A percentile compares a stretch with the other conserved stretches of the same genome.
Conservation (phyloP, 37 sponge, comb jelly and placozoan species). For the Aphrocallistes beatrix region DNA sequence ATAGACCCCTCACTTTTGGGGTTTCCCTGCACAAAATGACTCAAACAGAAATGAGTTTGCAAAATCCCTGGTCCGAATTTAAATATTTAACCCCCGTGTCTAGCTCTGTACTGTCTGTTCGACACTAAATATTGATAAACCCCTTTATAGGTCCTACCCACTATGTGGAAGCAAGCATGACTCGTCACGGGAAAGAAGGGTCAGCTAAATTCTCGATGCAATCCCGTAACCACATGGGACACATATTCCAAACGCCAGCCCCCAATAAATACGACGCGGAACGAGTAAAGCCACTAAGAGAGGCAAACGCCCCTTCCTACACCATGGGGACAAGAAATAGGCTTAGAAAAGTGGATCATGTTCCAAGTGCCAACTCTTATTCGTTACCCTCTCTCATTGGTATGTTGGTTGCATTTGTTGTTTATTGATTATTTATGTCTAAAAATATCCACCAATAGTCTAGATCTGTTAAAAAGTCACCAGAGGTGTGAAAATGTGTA, state of each 20-base stretch:
- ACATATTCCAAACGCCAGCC: conserved; percentile 65
- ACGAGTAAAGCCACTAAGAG: conserved; percentile 78
- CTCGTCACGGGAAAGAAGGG: conserved; percentile 78
- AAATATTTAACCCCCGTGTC: too few species aligned
- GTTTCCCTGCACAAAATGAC: too few species aligned
- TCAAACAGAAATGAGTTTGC: too few species aligned
- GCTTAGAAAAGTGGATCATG: conserved; percentile 73
- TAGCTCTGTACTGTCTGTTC: conserved; percentile 36
- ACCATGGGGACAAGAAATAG: conserved; percentile 80
- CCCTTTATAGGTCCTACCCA: conserved; percentile 81
- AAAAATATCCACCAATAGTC: too few species aligned
- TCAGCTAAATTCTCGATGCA: conserved; percentile 66
- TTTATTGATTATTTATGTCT: too few species aligned
- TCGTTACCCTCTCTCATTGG: conserved; percentile 78
- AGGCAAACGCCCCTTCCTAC: conserved; percentile 77
- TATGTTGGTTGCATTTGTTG: too few species aligned
- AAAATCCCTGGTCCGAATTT: too few species aligned
- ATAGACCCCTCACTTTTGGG: too few species aligned
- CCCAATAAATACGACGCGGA: conserved; percentile 85
- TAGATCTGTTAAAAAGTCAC: too few species aligned
- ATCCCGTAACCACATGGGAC: conserved; percentile 46
- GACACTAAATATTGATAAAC: too few species aligned
- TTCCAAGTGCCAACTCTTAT: conserved; percentile 87
- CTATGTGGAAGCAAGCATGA: conserved; percentile 52
- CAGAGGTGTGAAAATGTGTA: too few species aligned